Evolutionary conservation across 2,113 vertebrate species (phyloP), one percentile per base, ranked within the genome.

Genomic region (Pollachius pollachius): DNA sequence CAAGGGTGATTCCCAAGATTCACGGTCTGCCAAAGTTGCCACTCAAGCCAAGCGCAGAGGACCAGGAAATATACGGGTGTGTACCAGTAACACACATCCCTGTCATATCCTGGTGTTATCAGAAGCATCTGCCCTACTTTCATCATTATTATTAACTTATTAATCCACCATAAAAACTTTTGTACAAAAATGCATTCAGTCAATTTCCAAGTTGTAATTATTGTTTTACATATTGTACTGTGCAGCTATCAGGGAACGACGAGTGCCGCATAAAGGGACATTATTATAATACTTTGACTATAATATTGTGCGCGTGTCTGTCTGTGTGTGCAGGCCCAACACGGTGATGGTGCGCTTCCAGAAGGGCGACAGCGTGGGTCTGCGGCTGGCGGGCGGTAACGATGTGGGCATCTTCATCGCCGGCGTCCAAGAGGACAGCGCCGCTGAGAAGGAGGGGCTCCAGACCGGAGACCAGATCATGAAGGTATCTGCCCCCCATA

Each of bases 331-430:
- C 77, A 94, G 97, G 48, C 93, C 94, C 2, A 95, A 94, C 84
- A 99, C 97, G 0, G 90, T 94, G 84, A 96, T 98, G 96, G 93
- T 99, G 81, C 92, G 78, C 64, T 99, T 99, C 88, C 93, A 92
- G 89, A 99, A 99, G 82, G 95, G 94, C 0, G 97, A 99, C 48
- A 99, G 93, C 0, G 95, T 99, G 69, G 97, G 97, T 25, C 88
- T 99, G 3, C 93, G 97, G 17, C 84, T 99, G 80, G 96, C 97
- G 2, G 97, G 97, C 6, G 97, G 97, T 37, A 99, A 99, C 6
- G 97, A 99, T 2, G 97, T 99, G 0, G 97, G 97, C 21, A 96
- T 99, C 89, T 99, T 99, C 85, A 92, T 99, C 34, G 96, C 96
- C 17, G 94, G 94, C n/a, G 94, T 99, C 83, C 96, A 98, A 80